Percentiles rank a stretch among this genome's conserved stretches.
phyloP scores from a whole-genome alignment of 2,113 vertebrate species.

The Megatriorchis doriae region DNA sequence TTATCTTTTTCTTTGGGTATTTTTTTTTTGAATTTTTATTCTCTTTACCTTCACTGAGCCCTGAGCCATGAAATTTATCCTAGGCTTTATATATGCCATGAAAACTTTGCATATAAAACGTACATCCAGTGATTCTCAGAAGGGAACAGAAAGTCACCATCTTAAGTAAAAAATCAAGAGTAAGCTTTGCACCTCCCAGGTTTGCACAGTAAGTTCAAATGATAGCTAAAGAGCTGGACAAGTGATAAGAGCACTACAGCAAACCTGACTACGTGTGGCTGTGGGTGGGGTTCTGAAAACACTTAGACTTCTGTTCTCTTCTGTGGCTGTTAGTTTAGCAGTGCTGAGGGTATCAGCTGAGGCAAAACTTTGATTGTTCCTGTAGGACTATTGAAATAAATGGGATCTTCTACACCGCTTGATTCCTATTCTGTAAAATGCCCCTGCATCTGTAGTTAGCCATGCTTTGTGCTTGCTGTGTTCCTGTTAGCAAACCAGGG shows the following conservation, averaged over 20 bases:
- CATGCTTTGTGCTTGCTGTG: neutral
- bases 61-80: neutral
- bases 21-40: neutral
- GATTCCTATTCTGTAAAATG: neutral
- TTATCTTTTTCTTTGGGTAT: neutral
- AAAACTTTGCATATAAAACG: neutral
- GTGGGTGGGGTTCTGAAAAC: neutral
- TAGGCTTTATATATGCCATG: neutral
- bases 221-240: neutral
- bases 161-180: neutral
- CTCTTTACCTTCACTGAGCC: neutral
- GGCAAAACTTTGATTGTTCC: neutral
- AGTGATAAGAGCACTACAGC: neutral
- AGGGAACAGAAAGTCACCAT: neutral
- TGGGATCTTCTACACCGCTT: rapidly evolving
- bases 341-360: neutral
- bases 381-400: neutral
- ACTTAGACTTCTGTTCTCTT: neutral
- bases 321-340: neutral
- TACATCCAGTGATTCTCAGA: neutral
- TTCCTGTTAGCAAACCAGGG: neutral
- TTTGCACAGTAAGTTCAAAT: neutral
- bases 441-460: neutral
- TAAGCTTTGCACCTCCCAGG: neutral
- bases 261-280: neutral